Percentiles rank a stretch among this genome's conserved stretches.
Evolutionary conservation across 2,113 vertebrate genomes (phyloP).

Genomic region (Pholis gunnellus): DNA sequence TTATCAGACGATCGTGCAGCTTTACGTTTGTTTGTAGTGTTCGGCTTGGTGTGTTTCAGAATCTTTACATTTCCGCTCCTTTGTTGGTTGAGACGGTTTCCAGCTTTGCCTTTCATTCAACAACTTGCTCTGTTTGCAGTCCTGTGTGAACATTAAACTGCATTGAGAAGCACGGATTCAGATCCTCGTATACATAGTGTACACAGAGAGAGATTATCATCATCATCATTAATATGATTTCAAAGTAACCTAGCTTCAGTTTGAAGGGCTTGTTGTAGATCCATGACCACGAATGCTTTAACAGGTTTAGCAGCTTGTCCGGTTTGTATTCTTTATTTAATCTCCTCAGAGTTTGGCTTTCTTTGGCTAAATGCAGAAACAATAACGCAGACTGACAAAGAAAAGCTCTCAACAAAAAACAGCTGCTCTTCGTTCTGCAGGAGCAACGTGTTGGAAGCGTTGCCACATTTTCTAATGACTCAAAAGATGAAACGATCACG

Average conservation of each 20-base stretch:
- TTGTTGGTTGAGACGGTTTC: constrained; percentile 2
- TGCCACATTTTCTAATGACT: background rate
- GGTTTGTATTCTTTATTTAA: too few species aligned
- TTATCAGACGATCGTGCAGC: too few species aligned
- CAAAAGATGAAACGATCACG: constrained; percentile 11
- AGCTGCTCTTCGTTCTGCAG: background rate
- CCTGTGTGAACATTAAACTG: constrained; percentile 2
- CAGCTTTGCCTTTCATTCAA: background rate
- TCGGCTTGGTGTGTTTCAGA: background rate
- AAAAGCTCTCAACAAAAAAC: too few species aligned
- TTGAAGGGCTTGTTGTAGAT: too few species aligned
- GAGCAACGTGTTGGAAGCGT: background rate
- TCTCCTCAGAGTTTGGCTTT: background rate
- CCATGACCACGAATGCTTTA: too few species aligned
- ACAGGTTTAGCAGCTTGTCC: too few species aligned
- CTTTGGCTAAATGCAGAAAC: background rate
- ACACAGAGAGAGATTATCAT: too few species aligned
- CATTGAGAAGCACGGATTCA: background rate
- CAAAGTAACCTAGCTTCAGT: too few species aligned
- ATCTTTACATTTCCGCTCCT: background rate
- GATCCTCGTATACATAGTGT: background rate
- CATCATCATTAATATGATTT: too few species aligned
- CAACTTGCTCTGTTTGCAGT: background rate
- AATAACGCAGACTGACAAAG: too few species aligned
- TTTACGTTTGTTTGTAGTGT: background rate